These are phyloP conservation scores for Lonchura striata DNA, from an alignment of 2,113 vertebrate species.

Conservation along the genomic window DNA sequence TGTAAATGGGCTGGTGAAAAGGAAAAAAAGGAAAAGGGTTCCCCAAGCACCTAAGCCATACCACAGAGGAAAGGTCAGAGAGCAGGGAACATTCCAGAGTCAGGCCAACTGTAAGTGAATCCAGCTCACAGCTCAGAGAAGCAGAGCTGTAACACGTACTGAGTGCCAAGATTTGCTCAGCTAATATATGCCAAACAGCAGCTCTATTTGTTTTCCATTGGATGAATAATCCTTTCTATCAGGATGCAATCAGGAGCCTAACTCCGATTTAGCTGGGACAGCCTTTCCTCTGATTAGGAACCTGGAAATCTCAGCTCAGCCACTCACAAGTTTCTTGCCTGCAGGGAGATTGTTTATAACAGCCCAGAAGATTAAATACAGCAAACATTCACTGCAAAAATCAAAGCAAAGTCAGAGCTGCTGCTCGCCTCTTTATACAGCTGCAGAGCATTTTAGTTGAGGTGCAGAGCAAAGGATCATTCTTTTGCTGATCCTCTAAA, in stretches of 20 bases:
- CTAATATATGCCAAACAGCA: background rate
- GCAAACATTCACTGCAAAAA: background rate
- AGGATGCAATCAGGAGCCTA: background rate
- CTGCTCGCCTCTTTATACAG: background rate
- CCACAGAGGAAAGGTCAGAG: background rate
- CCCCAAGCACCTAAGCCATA: background rate
- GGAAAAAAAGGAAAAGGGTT: background rate
- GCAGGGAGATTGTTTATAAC: background rate
- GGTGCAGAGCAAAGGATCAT: background rate
- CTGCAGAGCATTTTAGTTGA: background rate
- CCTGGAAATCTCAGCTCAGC: constrained; percentile 8
- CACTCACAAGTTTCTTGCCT: background rate
- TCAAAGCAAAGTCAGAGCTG: background rate
- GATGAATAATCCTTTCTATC: background rate
- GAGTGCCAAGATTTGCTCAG: background rate
- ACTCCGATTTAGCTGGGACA: background rate
- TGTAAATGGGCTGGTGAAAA: background rate
- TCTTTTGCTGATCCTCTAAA: background rate
- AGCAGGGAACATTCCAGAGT: background rate
- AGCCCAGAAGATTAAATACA: background rate
- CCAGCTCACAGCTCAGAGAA: background rate
- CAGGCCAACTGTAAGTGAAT: background rate
- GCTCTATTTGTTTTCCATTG: background rate
- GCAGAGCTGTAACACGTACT: background rate
- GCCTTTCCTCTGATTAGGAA: background rate